Conservation (phyloP, 2,797 vertebrate species). For the Gambelia wislizenii region DNA sequence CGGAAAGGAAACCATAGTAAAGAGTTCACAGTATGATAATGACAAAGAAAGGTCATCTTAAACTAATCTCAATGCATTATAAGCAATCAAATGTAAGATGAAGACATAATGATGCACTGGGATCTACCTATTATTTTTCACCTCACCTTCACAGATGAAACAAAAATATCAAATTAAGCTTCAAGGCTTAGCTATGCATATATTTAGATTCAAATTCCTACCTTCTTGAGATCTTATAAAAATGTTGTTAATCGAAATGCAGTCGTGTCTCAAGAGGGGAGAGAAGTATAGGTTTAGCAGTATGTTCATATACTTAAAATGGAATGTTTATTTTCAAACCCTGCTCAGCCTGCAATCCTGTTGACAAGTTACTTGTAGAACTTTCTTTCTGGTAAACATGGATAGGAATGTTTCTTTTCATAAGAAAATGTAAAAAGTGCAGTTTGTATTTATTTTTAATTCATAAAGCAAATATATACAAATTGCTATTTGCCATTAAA, state of each 20-base stretch:
- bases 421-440: neutral
- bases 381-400: neutral
- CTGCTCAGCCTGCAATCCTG: neutral
- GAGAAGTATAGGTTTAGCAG: neutral
- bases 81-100: constrained; percentile 9
- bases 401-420: neutral
- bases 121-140: neutral
- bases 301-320: neutral
- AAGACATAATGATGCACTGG: neutral
- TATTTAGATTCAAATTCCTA: neutral
- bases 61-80: neutral
- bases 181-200: neutral
- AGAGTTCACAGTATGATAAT: neutral
- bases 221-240: neutral
- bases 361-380: neutral
- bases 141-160: neutral
- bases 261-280: neutral
- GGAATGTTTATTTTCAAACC: neutral
- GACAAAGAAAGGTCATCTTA: neutral
- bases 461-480: constrained; percentile 13
- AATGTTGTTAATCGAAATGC: constrained; percentile 2
- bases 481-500: neutral
- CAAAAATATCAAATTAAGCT: neutral
- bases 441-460: constrained; percentile 13
- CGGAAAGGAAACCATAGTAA: neutral